Percentiles rank a stretch among this genome's conserved stretches.
Conservation (phyloP, 2,797 vertebrate genomes). For the Sebastes hubbsi region DNA sequence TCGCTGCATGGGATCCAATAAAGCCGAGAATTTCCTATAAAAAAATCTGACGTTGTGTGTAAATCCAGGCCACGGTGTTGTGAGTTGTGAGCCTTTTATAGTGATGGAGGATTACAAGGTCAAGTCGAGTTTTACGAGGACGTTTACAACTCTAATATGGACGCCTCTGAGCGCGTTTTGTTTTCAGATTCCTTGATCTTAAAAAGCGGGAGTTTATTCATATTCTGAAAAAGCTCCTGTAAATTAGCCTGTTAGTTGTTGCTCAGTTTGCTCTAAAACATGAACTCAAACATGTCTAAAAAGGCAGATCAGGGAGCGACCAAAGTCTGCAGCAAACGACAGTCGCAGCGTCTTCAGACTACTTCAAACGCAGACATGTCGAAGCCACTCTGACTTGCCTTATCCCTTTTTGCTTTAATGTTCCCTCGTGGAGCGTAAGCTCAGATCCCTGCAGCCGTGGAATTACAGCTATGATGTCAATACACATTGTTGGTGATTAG, state of each 20-base stretch:
- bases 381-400: conserved; percentile 19
- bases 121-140: not conserved
- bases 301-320: not conserved
- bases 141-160: conserved; percentile 18
- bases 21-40: not conserved
- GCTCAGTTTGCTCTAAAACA: not conserved
- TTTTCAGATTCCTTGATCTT: conserved; percentile 1
- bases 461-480: conserved; percentile 45
- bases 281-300: not conserved
- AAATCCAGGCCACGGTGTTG: not conserved
- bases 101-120: conserved; percentile 6
- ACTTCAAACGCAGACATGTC: conserved; percentile 34
- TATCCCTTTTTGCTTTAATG: conserved; percentile 43
- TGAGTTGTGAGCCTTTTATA: conserved; percentile 13
- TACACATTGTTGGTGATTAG: conserved; percentile 44
- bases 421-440: conserved; percentile 46
- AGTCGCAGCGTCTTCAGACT: not conserved
- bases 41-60: not conserved
- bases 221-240: not conserved
- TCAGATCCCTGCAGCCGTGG: conserved; percentile 43
- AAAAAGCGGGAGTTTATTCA: not conserved
- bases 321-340: not conserved
- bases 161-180: not conserved
- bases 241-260: not conserved
- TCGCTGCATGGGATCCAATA: not conserved